Conservation (phyloP, 2,113 vertebrate species). For the Notothenia coriiceps region DNA sequence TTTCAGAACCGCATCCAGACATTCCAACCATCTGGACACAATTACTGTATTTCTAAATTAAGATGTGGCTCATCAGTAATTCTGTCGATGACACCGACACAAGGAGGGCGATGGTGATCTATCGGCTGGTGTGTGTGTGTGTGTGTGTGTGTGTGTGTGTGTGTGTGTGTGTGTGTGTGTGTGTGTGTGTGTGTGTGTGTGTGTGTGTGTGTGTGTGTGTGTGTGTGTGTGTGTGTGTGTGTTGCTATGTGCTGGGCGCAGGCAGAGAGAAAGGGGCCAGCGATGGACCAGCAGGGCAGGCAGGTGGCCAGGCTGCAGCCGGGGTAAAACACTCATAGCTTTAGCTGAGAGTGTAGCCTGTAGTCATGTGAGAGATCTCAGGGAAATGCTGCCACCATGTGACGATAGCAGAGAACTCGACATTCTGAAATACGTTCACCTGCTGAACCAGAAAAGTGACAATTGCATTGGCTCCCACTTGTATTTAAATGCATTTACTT, state of each 20-base stretch:
- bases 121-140: conserved; percentile 44
- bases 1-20: conserved; percentile 74
- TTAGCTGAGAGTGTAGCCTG: conserved; percentile 78
- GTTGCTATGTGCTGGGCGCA: conserved; percentile 55
- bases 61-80: conserved; percentile 73
- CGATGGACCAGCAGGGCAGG: conserved; percentile 65
- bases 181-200: no score
- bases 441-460: no score
- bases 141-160: conserved; percentile 20
- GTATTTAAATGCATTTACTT: no score
- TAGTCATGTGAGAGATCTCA: conserved; percentile 74
- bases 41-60: conserved; percentile 80
- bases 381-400: conserved; percentile 93
- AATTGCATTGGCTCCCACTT: no score
- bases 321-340: conserved; percentile 58
- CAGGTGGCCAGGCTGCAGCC: conserved; percentile 50
- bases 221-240: not conserved
- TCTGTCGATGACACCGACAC: conserved; percentile 70
- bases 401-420: conserved; percentile 60
- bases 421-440: not conserved
- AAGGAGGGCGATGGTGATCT: conserved; percentile 65
- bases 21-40: conserved; percentile 80
- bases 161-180: no score
- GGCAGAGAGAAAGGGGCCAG: conserved; percentile 40
- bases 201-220: conserved; percentile 12